These are phyloP conservation scores for Zaprionus ghesquierei DNA, from an alignment of 1,140 invertebrate genomes.

Conservation along the genomic window DNA sequence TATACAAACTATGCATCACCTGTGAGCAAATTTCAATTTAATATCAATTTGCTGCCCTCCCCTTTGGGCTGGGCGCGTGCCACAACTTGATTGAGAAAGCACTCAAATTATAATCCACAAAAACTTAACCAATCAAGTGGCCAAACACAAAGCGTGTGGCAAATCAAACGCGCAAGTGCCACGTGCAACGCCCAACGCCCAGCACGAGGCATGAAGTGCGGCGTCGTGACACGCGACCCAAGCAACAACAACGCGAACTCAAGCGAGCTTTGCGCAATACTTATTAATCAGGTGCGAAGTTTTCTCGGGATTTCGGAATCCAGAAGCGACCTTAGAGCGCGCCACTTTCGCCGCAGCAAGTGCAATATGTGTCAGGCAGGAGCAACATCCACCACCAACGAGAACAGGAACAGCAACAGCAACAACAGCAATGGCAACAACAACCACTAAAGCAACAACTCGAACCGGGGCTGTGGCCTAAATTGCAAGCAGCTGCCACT, in stretches of 20 bases:
- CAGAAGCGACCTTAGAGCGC: slow-evolving; percentile 42
- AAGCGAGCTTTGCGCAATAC: not conserved
- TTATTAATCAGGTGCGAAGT: slow-evolving; percentile 67
- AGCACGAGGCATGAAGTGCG: slow-evolving; percentile 51
- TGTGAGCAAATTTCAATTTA: slow-evolving; percentile 5
- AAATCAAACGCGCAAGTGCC: slow-evolving; percentile 5
- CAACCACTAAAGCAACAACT: slow-evolving; percentile 37
- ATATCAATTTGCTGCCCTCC: slow-evolving; percentile 5
- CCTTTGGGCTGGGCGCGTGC: slow-evolving; percentile 18
- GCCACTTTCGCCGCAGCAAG: slow-evolving; percentile 50
- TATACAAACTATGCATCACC: not conserved
- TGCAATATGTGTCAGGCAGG: slow-evolving; percentile 65
- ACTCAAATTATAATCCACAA: slow-evolving; percentile 55
- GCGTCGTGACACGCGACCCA: slow-evolving; percentile 44
- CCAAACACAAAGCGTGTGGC: slow-evolving; percentile 39
- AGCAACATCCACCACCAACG: slow-evolving; percentile 36
- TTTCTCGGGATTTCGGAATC: slow-evolving; percentile 14
- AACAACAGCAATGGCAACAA: slow-evolving; percentile 22
- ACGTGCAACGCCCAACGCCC: slow-evolving; percentile 45
- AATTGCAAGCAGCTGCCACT: slow-evolving; percentile 82
- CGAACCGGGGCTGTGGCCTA: slow-evolving; percentile 71
- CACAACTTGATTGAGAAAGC: slow-evolving; percentile 24
- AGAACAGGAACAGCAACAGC: slow-evolving; percentile 26
- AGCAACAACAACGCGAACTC: not conserved
- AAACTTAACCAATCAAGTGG: slow-evolving; percentile 53